Conservation (phyloP, 2,797 vertebrate genomes). For the Bovichtus diacanthus region DNA sequence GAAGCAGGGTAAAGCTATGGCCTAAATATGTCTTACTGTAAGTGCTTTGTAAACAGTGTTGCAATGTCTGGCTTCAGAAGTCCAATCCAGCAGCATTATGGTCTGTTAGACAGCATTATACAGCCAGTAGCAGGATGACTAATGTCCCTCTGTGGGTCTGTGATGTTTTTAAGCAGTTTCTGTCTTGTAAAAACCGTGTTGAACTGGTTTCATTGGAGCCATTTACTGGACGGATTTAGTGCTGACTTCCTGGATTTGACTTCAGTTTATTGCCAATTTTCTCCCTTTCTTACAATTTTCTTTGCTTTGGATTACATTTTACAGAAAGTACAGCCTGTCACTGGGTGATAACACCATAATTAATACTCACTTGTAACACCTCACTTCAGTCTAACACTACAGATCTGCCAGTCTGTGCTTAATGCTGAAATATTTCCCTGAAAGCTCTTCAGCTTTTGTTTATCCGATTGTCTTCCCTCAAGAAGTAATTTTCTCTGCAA, state of each 20-base stretch:
- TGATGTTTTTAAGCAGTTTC: slow-evolving; percentile 42
- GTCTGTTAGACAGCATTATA: not conserved
- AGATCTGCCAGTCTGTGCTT: slow-evolving; percentile 31
- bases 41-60: not conserved
- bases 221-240: slow-evolving; percentile 31
- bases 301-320: slow-evolving; percentile 29
- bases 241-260: slow-evolving; percentile 38
- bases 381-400: slow-evolving; percentile 14
- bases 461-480: slow-evolving; percentile 40
- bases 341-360: slow-evolving; percentile 51
- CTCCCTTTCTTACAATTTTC: not conserved
- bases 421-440: slow-evolving; percentile 20
- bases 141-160: slow-evolving; percentile 7
- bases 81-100: not conserved
- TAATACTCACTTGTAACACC: slow-evolving; percentile 46
- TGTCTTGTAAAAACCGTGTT: slow-evolving; percentile 24
- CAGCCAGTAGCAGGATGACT: not conserved
- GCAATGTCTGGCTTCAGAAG: not conserved
- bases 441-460: slow-evolving; percentile 50
- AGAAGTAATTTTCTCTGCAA: slow-evolving; percentile 55
- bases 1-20: not conserved
- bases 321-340: slow-evolving; percentile 34
- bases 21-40: not conserved
- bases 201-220: slow-evolving; percentile 50
- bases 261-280: slow-evolving; percentile 27